Evolutionary conservation across 2,888 invertebrate species (phyloP).

Genomic region (Isoperla grammatica): DNA sequence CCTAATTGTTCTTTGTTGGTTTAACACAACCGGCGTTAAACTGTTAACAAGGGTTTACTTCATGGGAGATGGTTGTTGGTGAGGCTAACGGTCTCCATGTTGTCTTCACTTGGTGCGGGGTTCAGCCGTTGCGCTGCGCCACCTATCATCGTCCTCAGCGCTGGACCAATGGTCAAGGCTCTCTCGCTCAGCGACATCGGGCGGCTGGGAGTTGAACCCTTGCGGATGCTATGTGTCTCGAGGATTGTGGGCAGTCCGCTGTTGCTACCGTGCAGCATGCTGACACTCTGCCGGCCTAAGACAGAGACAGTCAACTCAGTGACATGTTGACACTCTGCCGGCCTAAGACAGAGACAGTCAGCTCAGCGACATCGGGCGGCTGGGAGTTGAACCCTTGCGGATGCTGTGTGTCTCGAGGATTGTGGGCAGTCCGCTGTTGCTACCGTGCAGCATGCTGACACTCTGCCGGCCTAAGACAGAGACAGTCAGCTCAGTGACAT

Average conservation of each 20-base stretch:
- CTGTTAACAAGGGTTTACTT: too few relatives aligned
- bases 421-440: slow-evolving; percentile 40
- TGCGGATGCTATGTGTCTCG: slow-evolving; percentile 36
- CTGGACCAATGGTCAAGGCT: slow-evolving; percentile 42
- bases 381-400: slow-evolving; percentile 10
- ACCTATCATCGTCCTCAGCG: slow-evolving; percentile 2
- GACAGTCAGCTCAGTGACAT: too few relatives aligned
- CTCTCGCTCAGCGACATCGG: slow-evolving; percentile 48
- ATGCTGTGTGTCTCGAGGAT: slow-evolving; percentile 40
- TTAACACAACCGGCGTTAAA: too few relatives aligned
- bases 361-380: slow-evolving; percentile 41
- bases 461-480: slow-evolving; percentile 12
- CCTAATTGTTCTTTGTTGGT: too few relatives aligned
- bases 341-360: not conserved
- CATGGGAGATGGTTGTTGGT: not conserved
- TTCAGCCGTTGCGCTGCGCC: not conserved
- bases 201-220: slow-evolving; percentile 19
- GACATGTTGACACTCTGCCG: not conserved
- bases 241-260: slow-evolving; percentile 43
- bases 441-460: slow-evolving; percentile 1
- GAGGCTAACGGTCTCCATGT: slow-evolving; percentile 1
- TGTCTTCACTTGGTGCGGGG: not conserved
- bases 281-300: not conserved
- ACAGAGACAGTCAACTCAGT: not conserved
- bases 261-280: slow-evolving; percentile 5